These are phyloP conservation scores for Ornithoptera priamus DNA, from an alignment of 2,888 invertebrate species.

Conservation along the genomic window DNA sequence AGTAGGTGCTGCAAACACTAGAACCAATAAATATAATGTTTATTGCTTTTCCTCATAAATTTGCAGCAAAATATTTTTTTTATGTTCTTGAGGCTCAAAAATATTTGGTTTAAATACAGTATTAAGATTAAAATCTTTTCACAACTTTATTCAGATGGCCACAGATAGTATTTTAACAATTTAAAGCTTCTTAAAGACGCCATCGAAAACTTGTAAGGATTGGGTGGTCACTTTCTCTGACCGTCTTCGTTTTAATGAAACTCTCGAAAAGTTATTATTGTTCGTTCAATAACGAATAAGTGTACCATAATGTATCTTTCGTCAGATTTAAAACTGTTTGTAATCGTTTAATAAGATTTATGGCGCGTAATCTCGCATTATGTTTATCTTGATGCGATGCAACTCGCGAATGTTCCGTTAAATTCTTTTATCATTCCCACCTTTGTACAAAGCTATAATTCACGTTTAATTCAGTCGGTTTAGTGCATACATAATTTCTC, in stretches of 20 bases:
- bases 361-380: constrained; percentile 5
- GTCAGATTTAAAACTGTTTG: not conserved
- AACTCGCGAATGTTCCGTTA: constrained; percentile 5
- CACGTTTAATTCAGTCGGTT: constrained; percentile 16
- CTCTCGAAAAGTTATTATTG: not conserved
- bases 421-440: not conserved
- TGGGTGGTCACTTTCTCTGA: not conserved
- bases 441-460: constrained; percentile 12
- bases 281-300: not conserved
- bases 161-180: too few species aligned
- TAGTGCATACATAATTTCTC: constrained; percentile 19
- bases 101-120: too few species aligned
- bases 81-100: too few species aligned
- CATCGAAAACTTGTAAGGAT: not conserved
- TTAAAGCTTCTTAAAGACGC: too few species aligned
- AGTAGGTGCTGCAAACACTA: too few species aligned
- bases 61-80: too few species aligned
- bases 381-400: not conserved
- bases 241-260: not conserved
- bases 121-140: too few species aligned
- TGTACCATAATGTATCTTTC: not conserved
- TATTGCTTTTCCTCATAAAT: too few species aligned
- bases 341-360: constrained; percentile 9
- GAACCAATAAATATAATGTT: too few species aligned
- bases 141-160: too few species aligned